Evolutionary conservation across 2,888 invertebrate genomes (phyloP).

Genomic region (Synanthedon tipuliformis): DNA sequence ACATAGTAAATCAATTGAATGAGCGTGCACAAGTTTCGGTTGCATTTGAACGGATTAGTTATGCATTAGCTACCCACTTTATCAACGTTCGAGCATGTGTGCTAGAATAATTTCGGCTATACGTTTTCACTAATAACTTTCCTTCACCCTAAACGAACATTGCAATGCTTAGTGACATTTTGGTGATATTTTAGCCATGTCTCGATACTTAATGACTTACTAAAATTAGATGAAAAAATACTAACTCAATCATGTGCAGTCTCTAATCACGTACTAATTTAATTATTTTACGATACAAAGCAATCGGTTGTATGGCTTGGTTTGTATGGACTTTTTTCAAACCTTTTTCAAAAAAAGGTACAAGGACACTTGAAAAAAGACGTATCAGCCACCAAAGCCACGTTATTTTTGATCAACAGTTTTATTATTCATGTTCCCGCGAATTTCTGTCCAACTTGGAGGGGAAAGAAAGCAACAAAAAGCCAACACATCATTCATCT

Average conservation of each 20-base stretch:
- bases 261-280: too few relatives aligned
- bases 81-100: constrained; percentile 13
- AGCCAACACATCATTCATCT: constrained; percentile 65
- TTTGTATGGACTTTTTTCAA: too few relatives aligned
- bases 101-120: constrained; percentile 4
- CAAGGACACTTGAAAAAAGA: not conserved
- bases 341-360: too few relatives aligned
- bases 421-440: constrained; percentile 12
- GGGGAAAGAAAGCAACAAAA: constrained; percentile 10
- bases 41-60: constrained; percentile 36
- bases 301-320: too few relatives aligned
- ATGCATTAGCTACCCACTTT: constrained; percentile 22
- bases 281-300: too few relatives aligned
- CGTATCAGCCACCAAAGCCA: constrained; percentile 23
- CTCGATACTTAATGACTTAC: too few relatives aligned
- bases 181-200: not conserved
- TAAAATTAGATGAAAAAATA: too few relatives aligned
- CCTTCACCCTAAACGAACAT: constrained; percentile 1
- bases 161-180: not conserved
- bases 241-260: too few relatives aligned
- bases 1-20: constrained; percentile 38
- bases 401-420: constrained; percentile 28
- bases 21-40: constrained; percentile 30
- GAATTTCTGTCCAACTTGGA: constrained; percentile 6
- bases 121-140: constrained; percentile 5